Evolutionary conservation across 2,113 vertebrate species (phyloP).

Genomic region (Cyphomyrus discorhynchus): DNA sequence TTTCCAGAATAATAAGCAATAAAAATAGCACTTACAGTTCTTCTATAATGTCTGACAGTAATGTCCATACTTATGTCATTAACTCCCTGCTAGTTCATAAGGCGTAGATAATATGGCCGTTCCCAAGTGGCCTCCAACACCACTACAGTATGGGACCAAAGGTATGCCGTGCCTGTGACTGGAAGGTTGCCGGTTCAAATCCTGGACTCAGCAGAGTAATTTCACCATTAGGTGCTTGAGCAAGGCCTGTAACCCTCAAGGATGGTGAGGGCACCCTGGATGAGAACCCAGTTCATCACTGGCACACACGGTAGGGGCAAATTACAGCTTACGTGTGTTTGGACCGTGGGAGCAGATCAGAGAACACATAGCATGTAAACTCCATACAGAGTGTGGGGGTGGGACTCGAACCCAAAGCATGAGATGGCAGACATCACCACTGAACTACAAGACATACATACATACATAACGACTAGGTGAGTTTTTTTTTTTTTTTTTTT

Average conservation of each 20-base stretch:
- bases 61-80: neutral
- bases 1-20: neutral
- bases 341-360: neutral
- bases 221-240: neutral
- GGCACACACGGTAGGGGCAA: neutral
- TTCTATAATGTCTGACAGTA: neutral
- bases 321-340: neutral
- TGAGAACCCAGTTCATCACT: neutral
- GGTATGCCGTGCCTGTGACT: neutral
- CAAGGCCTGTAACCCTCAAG: neutral
- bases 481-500: too few species aligned
- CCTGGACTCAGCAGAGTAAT: neutral
- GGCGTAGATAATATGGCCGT: neutral
- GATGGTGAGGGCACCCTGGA: neutral
- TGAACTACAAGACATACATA: neutral
- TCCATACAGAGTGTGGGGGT: neutral
- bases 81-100: neutral
- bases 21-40: neutral
- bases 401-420: neutral
- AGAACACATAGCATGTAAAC: neutral
- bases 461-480: neutral
- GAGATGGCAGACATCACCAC: neutral
- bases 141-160: neutral
- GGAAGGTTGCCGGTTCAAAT: neutral
- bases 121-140: neutral